Evolutionary conservation across 2,888 invertebrate species (phyloP), one percentile per base, ranked within the genome.

Genomic region (Macrophya annulata): DNA sequence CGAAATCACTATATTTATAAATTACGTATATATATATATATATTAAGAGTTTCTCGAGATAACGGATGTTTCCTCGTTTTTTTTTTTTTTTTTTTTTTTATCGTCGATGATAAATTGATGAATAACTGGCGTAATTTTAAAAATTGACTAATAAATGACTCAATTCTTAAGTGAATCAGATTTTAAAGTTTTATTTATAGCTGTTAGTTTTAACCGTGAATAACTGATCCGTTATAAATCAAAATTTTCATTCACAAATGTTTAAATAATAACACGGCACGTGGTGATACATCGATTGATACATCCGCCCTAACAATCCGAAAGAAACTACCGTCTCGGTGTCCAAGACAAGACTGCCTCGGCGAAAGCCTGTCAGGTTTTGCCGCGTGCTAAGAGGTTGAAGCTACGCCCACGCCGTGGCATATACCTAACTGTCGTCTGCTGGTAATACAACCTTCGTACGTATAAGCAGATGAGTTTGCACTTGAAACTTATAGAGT

Each of bases 301-400:
- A 81, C 81, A 45, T 68, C 45, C 68, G 31, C 17, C 17, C 45
- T 48, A 55, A 1, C 68, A 15, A 51, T 31, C 31, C 48, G 48
- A 65, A 71, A 68, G 83, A 65, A 71, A 71, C 83, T 37, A 71
- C 45, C 83, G 83, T 68, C 86, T 84, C 89, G 90, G 90, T 88
- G 88, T 88, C 88, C 88, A 87, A 89, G 90, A 88, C 88, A 87
- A 88, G 89, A 89, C 89, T 86, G 90, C 43, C 81, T 81, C 81
- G 62, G 81, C 81, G 81, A 59, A 65, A 81, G 65, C 62, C 59
- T 59, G 71, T 51, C 71, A 65, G 83, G 25, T 15, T 21, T 37
- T 9, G 83, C 51, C 83, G 83, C 83, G 68, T 83, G 83, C 48
- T 68, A 83, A 59, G 81, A 81, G 21, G 83, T 71, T 48, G 9